These are phyloP conservation scores for Hystrix cristata DNA, from an alignment of 2,113 vertebrate genomes.

Conservation along the genomic window DNA sequence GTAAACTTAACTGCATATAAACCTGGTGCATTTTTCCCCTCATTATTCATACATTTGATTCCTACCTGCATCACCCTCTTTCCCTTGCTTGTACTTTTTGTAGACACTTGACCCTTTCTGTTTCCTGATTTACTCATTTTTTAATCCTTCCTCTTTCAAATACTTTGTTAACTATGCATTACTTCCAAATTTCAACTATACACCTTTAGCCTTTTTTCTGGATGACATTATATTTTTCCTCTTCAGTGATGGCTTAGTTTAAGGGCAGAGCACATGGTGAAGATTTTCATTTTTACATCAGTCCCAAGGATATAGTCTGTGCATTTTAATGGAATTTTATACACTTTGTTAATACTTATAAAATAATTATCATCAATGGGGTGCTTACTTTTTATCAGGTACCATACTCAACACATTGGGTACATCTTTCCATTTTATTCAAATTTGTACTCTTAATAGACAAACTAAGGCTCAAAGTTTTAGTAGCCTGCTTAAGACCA, in stretches of 20 bases:
- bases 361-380: not conserved
- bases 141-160: not conserved
- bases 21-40: not conserved
- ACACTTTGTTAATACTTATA: conserved; percentile 15
- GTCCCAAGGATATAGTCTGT: not conserved
- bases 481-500: not conserved
- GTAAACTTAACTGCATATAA: not conserved
- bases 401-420: not conserved
- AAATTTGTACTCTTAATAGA: not conserved
- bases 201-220: conserved; percentile 36
- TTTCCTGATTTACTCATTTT: not conserved
- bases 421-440: not conserved
- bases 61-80: not conserved
- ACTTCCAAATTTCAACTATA: not conserved
- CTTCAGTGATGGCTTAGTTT: not conserved
- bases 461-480: not conserved
- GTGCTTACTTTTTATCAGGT: conserved; percentile 3
- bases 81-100: not conserved
- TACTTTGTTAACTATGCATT: not conserved
- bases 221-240: not conserved
- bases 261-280: not conserved
- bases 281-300: not conserved
- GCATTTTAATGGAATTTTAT: not conserved
- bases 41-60: not conserved
- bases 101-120: not conserved